Conservation (phyloP, 1,140 invertebrate species). For the Antheraea mylitta region DNA sequence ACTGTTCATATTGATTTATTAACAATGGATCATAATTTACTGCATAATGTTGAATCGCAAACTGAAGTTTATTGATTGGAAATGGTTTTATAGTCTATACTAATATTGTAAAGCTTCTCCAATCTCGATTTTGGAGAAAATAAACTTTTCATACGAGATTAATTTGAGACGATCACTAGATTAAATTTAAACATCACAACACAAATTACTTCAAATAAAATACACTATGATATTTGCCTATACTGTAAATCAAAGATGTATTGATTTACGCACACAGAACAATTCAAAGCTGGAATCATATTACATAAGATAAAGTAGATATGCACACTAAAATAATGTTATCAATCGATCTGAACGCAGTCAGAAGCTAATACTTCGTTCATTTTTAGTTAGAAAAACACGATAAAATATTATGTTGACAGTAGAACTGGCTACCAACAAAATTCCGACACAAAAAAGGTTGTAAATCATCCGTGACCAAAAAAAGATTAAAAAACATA, state of each 20-base stretch:
- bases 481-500: slow-evolving; percentile 41
- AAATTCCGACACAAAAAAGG: slow-evolving; percentile 35
- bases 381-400: slow-evolving; percentile 11
- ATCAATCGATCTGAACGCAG: neutral
- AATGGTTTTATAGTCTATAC: neutral
- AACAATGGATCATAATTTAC: slow-evolving; percentile 24
- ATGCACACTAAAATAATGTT: too few species aligned
- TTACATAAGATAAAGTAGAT: too few species aligned
- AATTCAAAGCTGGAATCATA: too few species aligned
- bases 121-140: too few species aligned
- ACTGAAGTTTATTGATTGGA: slow-evolving; percentile 29
- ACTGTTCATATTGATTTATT: slow-evolving; percentile 47
- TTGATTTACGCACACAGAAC: too few species aligned
- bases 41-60: slow-evolving; percentile 32
- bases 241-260: too few species aligned
- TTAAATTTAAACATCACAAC: too few species aligned
- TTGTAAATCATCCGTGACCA: slow-evolving; percentile 46
- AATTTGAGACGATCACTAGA: too few species aligned
- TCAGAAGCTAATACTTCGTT: neutral
- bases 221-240: too few species aligned
- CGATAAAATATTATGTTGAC: slow-evolving; percentile 27
- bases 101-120: too few species aligned
- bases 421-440: slow-evolving; percentile 36
- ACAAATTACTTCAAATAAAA: too few species aligned
- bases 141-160: too few species aligned